Conservation (phyloP, 2,797 vertebrate species). For the Phataginus tricuspis region DNA sequence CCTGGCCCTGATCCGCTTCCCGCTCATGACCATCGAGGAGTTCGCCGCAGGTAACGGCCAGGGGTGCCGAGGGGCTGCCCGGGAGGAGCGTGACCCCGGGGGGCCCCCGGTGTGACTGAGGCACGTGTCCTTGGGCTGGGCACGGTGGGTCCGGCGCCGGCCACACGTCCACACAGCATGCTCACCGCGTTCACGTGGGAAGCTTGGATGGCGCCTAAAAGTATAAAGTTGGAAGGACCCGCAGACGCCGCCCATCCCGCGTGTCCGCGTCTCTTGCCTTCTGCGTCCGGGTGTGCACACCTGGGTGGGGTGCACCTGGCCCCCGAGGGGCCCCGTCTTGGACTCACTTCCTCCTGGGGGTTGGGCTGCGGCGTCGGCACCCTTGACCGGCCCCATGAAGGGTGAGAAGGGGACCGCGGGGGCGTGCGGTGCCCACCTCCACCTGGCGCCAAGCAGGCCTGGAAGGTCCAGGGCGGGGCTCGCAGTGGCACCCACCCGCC, state of each 20-base stretch:
- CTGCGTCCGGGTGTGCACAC: background rate
- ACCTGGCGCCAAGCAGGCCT: background rate
- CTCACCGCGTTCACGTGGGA: rapidly evolving
- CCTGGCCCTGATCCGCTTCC: slow-evolving; percentile 96
- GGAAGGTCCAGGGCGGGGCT: background rate
- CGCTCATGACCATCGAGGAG: slow-evolving; percentile 98
- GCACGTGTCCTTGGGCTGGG: background rate
- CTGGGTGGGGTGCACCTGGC: background rate
- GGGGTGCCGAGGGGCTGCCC: rapidly evolving
- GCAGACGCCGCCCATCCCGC: background rate
- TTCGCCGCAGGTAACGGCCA: slow-evolving; percentile 93
- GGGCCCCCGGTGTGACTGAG: background rate
- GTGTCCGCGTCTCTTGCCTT: too few species aligned
- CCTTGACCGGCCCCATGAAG: background rate
- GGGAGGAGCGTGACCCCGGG: background rate
- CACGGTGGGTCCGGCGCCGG: background rate
- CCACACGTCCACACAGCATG: rapidly evolving
- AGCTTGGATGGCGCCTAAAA: background rate
- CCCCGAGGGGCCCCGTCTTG: rapidly evolving
- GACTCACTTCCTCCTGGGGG: background rate
- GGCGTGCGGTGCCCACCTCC: background rate
- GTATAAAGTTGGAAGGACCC: too few species aligned
- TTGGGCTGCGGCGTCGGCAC: background rate
- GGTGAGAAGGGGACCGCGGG: too few species aligned
- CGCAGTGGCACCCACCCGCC: rapidly evolving